These are phyloP conservation scores for Xestia c-nigrum DNA, from an alignment of 2,888 invertebrate species.

Conservation along the genomic window DNA sequence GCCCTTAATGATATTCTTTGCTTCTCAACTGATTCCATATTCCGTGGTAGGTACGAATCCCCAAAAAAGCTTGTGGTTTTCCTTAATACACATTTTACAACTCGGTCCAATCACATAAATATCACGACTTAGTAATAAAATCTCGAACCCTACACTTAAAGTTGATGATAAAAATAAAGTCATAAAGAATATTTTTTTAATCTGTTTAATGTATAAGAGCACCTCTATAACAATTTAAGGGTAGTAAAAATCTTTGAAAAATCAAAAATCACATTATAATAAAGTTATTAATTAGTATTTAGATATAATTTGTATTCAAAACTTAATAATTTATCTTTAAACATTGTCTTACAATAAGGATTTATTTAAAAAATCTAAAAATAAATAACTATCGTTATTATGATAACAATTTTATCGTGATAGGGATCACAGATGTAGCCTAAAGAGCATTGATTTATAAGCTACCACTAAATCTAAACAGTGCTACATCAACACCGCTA, in stretches of 20 bases:
- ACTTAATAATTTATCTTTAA: constrained; percentile 14
- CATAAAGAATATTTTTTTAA: constrained; percentile 41
- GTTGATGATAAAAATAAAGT: constrained; percentile 56
- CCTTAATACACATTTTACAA: constrained; percentile 52
- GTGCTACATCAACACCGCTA: constrained; percentile 20
- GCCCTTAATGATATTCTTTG: constrained; percentile 9
- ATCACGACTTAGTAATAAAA: constrained; percentile 57
- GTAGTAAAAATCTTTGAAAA: constrained; percentile 41
- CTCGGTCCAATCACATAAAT: constrained; percentile 41
- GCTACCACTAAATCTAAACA: constrained; percentile 53
- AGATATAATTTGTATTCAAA: constrained; percentile 39
- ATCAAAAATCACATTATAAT: constrained; percentile 30
- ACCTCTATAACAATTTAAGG: constrained; percentile 51
- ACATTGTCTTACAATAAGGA: constrained; percentile 15
- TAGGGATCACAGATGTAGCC: constrained; percentile 88
- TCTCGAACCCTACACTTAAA: constrained; percentile 28
- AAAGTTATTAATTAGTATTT: constrained; percentile 33
- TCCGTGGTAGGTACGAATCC: not conserved
- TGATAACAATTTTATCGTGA: constrained; percentile 78
- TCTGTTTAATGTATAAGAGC: constrained; percentile 57
- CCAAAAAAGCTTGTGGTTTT: constrained; percentile 51
- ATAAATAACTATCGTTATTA: constrained; percentile 62
- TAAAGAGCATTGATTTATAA: constrained; percentile 80
- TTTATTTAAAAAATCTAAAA: constrained; percentile 37
- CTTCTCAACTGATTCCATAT: not conserved